Evolutionary conservation across 1,140 invertebrate species (phyloP).

Genomic region (Scaptomyza graminum): DNA sequence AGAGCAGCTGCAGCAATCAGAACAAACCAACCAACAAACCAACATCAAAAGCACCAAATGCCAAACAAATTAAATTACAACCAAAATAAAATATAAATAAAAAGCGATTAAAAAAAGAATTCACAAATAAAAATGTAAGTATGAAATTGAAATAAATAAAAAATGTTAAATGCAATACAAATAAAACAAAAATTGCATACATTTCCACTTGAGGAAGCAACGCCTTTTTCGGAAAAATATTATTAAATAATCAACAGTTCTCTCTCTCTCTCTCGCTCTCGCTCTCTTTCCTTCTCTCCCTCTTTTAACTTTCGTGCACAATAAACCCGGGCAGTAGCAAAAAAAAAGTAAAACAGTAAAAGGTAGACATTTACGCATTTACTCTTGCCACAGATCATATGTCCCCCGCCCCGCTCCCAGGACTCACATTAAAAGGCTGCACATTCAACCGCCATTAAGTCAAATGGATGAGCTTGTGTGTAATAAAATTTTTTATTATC

Average conservation of each 20-base stretch:
- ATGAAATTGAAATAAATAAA: constrained; percentile 24
- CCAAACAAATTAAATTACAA: constrained; percentile 46
- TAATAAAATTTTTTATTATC: constrained; percentile 81
- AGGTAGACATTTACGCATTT: constrained; percentile 40
- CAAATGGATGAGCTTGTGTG: constrained; percentile 79
- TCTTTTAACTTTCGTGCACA: background rate
- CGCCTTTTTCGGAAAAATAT: constrained; percentile 49
- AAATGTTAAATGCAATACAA: constrained; percentile 57
- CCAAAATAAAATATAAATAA: constrained; percentile 9
- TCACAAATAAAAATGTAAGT: constrained; percentile 1
- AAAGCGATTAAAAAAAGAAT: constrained; percentile 17
- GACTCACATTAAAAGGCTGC: constrained; percentile 71
- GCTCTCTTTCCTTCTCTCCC: background rate
- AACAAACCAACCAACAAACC: constrained; percentile 13
- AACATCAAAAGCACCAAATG: constrained; percentile 30
- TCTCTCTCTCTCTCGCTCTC: background rate
- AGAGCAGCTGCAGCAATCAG: constrained; percentile 52
- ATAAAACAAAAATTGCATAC: constrained; percentile 75
- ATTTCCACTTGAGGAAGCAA: constrained; percentile 76
- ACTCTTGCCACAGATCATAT: constrained; percentile 32
- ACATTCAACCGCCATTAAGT: constrained; percentile 81
- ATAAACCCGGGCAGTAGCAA: constrained; percentile 8
- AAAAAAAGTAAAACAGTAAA: background rate
- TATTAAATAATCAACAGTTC: constrained; percentile 78
- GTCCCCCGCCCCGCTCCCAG: constrained; percentile 15